A percentile compares a stretch with the other conserved stretches of the same genome.
Conservation (phyloP, 2,797 vertebrate species). For the Rhinogobio ventralis region DNA sequence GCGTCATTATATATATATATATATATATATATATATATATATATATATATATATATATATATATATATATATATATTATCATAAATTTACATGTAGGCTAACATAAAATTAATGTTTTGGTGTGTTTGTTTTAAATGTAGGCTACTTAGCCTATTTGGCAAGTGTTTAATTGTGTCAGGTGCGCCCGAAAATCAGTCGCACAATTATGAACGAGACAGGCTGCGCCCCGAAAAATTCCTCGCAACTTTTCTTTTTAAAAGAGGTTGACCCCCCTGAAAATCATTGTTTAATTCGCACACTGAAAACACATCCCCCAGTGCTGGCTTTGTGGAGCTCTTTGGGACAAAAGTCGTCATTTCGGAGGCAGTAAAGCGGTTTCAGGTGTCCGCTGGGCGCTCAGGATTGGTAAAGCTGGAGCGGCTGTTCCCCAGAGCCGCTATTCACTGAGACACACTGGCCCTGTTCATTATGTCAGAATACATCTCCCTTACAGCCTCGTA, state of each 20-base stretch:
- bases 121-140: background rate
- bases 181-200: background rate
- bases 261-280: background rate
- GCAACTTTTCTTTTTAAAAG: background rate
- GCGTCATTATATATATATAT: background rate
- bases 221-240: conserved; percentile 1
- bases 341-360: conserved; percentile 68
- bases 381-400: conserved; percentile 64
- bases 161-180: background rate
- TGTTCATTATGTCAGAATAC: conserved; percentile 60
- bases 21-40: too few relatives aligned
- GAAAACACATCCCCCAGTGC: conserved; percentile 51
- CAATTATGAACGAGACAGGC: background rate
- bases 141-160: background rate
- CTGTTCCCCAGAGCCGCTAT: conserved; percentile 48
- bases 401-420: conserved; percentile 52
- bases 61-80: too few relatives aligned
- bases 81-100: too few relatives aligned
- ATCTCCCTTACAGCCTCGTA: conserved; percentile 52
- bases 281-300: conserved; percentile 35
- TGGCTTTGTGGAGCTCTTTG: conserved; percentile 65
- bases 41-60: too few relatives aligned
- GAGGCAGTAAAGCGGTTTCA: conserved; percentile 65
- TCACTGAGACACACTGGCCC: conserved; percentile 58
- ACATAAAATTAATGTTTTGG: background rate